Evolutionary conservation across 2,888 invertebrate species (phyloP).

Genomic region (Noctua fimbriata): DNA sequence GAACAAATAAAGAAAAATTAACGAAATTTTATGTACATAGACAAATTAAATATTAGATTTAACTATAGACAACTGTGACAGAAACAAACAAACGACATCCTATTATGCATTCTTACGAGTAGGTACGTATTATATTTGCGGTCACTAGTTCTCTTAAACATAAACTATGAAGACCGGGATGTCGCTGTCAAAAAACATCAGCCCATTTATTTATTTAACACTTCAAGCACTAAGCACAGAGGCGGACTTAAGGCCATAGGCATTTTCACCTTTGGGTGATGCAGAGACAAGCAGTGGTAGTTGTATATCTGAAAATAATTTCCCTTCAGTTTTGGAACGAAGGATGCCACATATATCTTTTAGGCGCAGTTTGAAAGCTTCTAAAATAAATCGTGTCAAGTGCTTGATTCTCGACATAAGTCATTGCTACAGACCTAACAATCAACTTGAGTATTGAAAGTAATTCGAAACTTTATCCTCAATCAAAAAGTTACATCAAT

Average conservation of each 20-base stretch:
- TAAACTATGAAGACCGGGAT: neutral
- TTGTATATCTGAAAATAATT: too few species aligned
- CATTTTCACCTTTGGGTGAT: too few species aligned
- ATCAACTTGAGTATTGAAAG: neutral
- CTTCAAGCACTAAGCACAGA: too few species aligned
- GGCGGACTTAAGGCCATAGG: too few species aligned
- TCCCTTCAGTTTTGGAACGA: neutral
- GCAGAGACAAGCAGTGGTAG: too few species aligned
- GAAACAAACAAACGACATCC: neutral
- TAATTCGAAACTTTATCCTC: neutral
- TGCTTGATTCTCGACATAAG: neutral
- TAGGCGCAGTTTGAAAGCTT: neutral
- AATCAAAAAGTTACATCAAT: constrained; percentile 24
- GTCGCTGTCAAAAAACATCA: neutral
- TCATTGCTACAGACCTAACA: neutral
- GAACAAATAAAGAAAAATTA: neutral
- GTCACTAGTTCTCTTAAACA: neutral
- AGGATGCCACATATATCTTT: neutral
- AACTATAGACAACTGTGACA: neutral
- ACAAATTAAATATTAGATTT: neutral
- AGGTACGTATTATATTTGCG: neutral
- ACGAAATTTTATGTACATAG: neutral
- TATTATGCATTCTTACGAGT: neutral
- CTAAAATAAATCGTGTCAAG: neutral
- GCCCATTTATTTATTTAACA: neutral